Evolutionary conservation across 92 coral and sea anemone species (phyloP), one percentile per base, ranked within the genome.

Genomic region (Umimayanthus chanpuru): DNA sequence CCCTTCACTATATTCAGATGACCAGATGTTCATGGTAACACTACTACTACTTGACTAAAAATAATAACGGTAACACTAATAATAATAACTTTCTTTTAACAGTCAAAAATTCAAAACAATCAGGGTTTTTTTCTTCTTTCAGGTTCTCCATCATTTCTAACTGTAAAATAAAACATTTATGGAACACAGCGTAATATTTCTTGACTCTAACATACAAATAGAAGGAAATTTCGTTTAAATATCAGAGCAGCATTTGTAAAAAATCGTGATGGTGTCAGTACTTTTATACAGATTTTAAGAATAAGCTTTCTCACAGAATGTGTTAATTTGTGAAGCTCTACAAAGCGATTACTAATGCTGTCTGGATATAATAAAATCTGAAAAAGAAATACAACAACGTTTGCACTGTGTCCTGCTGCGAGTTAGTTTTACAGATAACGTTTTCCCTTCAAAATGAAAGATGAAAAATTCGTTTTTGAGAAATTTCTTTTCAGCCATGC

Each of bases 1-100:
- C 70, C 70, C 70, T 64, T 64, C 70, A 64, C 70, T 64, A 64
- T 64, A 64, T 64, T 64, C n/a, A 64, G 70, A 8, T 64, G 70
- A 64, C 70, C 70, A 64, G 70, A 64, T 32, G 25, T 64, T 64
- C 70, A 64, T 5, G 18, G 70, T 64, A 64, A 64, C 4, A 64
- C 21, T 12, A 64, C 70, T 64, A 61, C 68, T 64, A 64, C 70
- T 64, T 64, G 0, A 64, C 70, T 64, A 64, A 8, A 8, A 64
- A 8, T 64, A 64, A 8, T 64, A 64, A 8, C 18, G 4, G 16
- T 64, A 64, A 8, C 4, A 64, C 4, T 64, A 44, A 5, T 44
- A 44, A 5, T 44, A 44, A 5, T 44, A 44, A 44, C 2, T 64
- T 64, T 1, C 70, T 12, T 64, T 64, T 64, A 64, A 32, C 2